Evolutionary conservation across 2,113 vertebrate genomes (phyloP).

Genomic region (Casuarius casuarius): DNA sequence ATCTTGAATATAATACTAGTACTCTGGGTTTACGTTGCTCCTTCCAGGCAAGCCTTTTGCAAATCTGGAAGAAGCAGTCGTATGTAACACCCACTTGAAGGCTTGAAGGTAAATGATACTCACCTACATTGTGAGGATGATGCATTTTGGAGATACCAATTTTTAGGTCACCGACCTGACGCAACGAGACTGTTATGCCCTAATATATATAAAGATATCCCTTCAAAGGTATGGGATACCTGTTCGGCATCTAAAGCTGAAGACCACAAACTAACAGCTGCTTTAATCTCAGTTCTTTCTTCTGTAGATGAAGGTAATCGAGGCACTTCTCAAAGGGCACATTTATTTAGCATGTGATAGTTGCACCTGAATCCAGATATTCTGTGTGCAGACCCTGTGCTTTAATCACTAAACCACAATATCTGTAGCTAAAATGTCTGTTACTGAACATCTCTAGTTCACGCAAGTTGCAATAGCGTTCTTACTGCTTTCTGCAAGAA

Average conservation of each 20-base stretch:
- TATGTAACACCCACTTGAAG: background rate
- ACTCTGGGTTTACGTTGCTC: background rate
- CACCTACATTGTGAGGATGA: background rate
- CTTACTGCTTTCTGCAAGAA: background rate
- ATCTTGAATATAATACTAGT: background rate
- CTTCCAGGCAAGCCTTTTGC: background rate
- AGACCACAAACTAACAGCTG: background rate
- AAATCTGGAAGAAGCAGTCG: background rate
- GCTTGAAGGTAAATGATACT: background rate
- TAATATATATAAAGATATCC: background rate
- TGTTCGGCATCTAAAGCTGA: background rate
- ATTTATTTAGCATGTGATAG: background rate
- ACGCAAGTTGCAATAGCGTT: background rate
- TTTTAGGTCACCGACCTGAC: background rate
- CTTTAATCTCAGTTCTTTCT: background rate
- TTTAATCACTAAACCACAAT: background rate
- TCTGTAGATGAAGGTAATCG: background rate
- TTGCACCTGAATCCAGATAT: background rate
- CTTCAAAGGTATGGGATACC: background rate
- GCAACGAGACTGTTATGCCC: background rate
- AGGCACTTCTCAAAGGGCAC: background rate
- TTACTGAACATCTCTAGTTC: background rate
- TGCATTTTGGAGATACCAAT: background rate
- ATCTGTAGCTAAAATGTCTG: background rate
- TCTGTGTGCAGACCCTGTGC: background rate